Evolutionary conservation across 2,113 vertebrate species (phyloP).

Genomic region (Chinchilla lanigera): DNA sequence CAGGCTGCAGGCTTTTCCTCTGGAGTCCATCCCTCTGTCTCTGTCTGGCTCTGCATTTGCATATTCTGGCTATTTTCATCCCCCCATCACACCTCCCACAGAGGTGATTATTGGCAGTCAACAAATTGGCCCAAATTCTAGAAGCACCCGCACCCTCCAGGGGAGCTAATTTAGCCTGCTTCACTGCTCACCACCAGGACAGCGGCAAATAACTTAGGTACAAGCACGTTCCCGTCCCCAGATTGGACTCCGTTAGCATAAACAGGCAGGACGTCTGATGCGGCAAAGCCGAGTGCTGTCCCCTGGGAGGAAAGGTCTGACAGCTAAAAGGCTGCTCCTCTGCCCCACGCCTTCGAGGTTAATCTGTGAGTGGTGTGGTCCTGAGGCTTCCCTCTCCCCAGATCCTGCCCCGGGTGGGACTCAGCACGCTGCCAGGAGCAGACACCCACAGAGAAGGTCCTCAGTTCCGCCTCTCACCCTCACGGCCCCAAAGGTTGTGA

Average conservation of each 20-base stretch:
- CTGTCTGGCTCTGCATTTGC: slow-evolving; percentile 6
- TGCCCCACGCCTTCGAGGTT: slow-evolving; percentile 31
- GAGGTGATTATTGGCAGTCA: slow-evolving; percentile 68
- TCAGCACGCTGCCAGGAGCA: neutral
- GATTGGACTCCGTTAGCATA: slow-evolving; percentile 61
- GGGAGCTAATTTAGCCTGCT: slow-evolving; percentile 48
- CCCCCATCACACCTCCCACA: slow-evolving; percentile 59
- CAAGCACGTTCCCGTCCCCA: slow-evolving; percentile 48
- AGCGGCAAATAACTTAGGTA: slow-evolving; percentile 56
- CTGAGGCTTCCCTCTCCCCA: neutral
- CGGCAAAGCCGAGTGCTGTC: slow-evolving; percentile 50
- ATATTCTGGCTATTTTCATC: slow-evolving; percentile 51
- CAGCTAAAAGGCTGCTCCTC: slow-evolving; percentile 56
- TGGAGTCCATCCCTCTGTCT: neutral
- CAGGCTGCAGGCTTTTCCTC: neutral
- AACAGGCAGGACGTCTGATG: slow-evolving; percentile 57
- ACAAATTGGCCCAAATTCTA: slow-evolving; percentile 69
- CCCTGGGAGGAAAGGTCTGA: slow-evolving; percentile 49
- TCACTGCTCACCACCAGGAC: slow-evolving; percentile 61
- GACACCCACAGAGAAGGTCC: neutral
- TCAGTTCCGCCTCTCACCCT: neutral
- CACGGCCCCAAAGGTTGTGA: neutral
- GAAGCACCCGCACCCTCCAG: neutral
- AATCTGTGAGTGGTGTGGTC: slow-evolving; percentile 23
- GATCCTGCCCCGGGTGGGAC: neutral